Base-by-base conservation (phyloP, 2,113 vertebrate genomes). In the Penelope pileata region DNA sequence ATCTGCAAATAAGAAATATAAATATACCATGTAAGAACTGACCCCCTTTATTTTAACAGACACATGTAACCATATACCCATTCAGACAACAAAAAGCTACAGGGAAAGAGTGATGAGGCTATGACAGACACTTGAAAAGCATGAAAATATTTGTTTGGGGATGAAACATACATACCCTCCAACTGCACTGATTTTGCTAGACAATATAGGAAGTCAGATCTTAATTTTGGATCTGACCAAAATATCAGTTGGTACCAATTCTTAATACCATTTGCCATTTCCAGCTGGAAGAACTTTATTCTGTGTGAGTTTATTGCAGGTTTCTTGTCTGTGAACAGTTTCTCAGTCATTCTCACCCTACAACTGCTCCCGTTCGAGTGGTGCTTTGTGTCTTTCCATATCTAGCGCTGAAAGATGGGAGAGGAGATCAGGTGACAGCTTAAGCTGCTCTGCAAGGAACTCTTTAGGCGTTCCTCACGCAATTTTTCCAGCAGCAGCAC, bases 71-170 rank as follows among this genome's bases (percentile, higher is more conserved):
- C 94, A 90, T 91, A 96, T 83, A 96, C 91, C 95, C 96, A 85
- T 95, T 93, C 91, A 96, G 96, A 97, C 96, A 97, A 96, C 94
- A 95, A 96, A 96, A 93, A 95, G 94, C 95, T 96, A 91, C 94
- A 97, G 94, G 94, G 76, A 92, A 92, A 96, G 72, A 95, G 91
- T 51, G 96, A 95, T 96, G 94, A 97, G 91, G 93, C 93, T 83
- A 95, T 90, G 96, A 97, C 91, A 95, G 94, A 97, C 93, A 97
- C 76, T 97, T 92, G 81, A 92, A 94, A 97, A 95, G 93, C 95
- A 97, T 96, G 96, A 63, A 93, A 84, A 69, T 94, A 95, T 59
- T 95, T 79, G 86, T 48, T 91, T 69, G 84, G 94, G 93, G 88
- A 97, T 97, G 93, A 79, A 92, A 96, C 96, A 97, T 91, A 96